phyloP scores from a whole-genome alignment of 1,140 invertebrate species.

The Pachyrhynchus sulphureomaculatus region DNA sequence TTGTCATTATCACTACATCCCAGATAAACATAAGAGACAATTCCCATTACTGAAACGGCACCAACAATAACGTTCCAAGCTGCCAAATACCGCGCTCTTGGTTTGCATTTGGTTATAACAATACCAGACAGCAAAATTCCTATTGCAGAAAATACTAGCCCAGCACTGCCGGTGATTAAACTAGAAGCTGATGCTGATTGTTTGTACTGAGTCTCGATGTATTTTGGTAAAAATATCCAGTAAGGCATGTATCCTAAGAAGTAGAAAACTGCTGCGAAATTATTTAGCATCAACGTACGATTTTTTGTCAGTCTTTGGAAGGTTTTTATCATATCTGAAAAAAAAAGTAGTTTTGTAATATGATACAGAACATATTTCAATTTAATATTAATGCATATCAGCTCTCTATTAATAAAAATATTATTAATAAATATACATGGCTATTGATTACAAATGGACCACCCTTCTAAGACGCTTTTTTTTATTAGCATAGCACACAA shows the following conservation, averaged over 20 bases:
- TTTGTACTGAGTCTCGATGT: slow-evolving; percentile 73
- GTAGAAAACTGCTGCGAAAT: slow-evolving; percentile 67
- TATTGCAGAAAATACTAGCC: slow-evolving; percentile 70
- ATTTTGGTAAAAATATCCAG: slow-evolving; percentile 76
- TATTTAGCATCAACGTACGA: slow-evolving; percentile 68
- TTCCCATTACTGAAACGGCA: slow-evolving; percentile 62
- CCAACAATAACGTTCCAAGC: slow-evolving; percentile 74
- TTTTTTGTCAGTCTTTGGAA: slow-evolving; percentile 65
- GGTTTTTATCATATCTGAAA: slow-evolving; percentile 62
- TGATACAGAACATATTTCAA: no score
- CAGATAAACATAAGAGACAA: slow-evolving; percentile 68
- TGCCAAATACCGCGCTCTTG: slow-evolving; percentile 66
- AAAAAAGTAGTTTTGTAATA: neutral
- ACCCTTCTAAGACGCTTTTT: no score
- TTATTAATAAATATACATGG: no score
- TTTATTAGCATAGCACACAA: no score
- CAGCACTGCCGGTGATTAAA: slow-evolving; percentile 68
- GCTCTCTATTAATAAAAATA: no score
- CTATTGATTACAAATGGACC: no score
- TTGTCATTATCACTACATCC: slow-evolving; percentile 65
- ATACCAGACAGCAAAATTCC: slow-evolving; percentile 70
- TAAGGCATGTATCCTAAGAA: slow-evolving; percentile 73
- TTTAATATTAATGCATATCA: no score
- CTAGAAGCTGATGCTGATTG: slow-evolving; percentile 70
- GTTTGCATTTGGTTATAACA: slow-evolving; percentile 69